These are phyloP conservation scores for Rhopalosiphum nymphaeae DNA, from an alignment of 2,888 invertebrate species.

Conservation along the genomic window DNA sequence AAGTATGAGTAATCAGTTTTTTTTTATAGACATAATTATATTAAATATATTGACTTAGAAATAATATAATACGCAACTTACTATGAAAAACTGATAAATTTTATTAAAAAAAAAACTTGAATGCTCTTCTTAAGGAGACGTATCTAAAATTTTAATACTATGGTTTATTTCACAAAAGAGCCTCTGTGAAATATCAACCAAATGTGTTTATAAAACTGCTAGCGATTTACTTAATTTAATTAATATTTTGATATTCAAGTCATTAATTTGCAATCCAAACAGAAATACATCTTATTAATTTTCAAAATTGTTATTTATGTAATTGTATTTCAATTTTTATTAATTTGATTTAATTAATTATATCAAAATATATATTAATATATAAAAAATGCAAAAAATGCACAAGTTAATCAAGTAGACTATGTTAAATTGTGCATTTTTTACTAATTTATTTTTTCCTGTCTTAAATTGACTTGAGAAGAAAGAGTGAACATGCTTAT, in stretches of 20 bases:
- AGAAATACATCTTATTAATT: neutral
- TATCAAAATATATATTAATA: too few relatives aligned
- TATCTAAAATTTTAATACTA: neutral
- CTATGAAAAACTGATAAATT: neutral
- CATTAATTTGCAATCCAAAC: neutral
- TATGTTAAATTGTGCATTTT: too few relatives aligned
- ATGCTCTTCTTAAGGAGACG: neutral
- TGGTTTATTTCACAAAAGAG: neutral
- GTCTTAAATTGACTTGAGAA: too few relatives aligned
- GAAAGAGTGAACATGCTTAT: too few relatives aligned
- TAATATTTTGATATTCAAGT: neutral
- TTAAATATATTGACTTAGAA: neutral
- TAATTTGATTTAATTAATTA: too few relatives aligned
- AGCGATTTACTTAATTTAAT: neutral
- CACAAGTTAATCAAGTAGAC: too few relatives aligned
- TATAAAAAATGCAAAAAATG: too few relatives aligned
- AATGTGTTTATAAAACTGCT: neutral
- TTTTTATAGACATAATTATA: neutral
- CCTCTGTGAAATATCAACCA: neutral
- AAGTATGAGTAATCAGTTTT: neutral
- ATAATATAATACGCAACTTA: neutral
- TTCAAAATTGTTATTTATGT: too few relatives aligned
- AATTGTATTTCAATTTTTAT: too few relatives aligned
- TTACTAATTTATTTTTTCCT: too few relatives aligned
- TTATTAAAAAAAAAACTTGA: neutral